phyloP scores from a whole-genome alignment of 2,797 vertebrate genomes.

The Platyrinchus mystaceus region DNA sequence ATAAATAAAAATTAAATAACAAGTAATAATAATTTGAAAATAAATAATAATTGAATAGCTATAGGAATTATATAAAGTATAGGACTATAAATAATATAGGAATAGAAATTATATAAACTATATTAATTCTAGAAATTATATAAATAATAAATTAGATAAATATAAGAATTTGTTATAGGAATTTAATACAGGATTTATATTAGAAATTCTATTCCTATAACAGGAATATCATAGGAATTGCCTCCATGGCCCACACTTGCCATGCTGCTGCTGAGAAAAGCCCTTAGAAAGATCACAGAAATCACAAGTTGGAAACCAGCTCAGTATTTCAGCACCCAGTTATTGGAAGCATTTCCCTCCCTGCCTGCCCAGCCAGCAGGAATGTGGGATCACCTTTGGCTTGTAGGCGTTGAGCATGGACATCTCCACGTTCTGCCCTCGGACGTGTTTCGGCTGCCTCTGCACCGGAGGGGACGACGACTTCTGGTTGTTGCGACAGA shows the following conservation, averaged over 20 bases:
- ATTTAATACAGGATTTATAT: too few relatives aligned
- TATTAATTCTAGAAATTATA: not conserved
- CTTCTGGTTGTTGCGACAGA: constrained; percentile 98
- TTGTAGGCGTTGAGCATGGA: constrained; percentile 96
- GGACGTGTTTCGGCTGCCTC: constrained; percentile 90
- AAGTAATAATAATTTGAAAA: not conserved
- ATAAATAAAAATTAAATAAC: not conserved
- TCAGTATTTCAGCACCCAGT: accelerated
- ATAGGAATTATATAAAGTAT: not conserved
- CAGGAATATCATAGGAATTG: not conserved
- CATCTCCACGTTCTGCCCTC: constrained; percentile 98
- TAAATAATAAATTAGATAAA: not conserved
- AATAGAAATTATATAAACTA: not conserved
- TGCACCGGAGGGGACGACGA: constrained; percentile 84
- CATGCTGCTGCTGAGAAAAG: not conserved
- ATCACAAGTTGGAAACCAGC: not conserved
- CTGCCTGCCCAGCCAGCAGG: not conserved
- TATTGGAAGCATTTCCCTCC: not conserved
- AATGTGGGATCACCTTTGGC: constrained; percentile 83
- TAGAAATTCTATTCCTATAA: too few relatives aligned
- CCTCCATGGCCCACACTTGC: not conserved
- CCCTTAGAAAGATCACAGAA: not conserved
- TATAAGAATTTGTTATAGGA: too few relatives aligned
- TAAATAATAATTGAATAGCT: not conserved
- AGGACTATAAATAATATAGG: not conserved